Evolutionary conservation across 2,113 vertebrate species (phyloP), one percentile per base, ranked within the genome.

Genomic region (Natator depressus): DNA sequence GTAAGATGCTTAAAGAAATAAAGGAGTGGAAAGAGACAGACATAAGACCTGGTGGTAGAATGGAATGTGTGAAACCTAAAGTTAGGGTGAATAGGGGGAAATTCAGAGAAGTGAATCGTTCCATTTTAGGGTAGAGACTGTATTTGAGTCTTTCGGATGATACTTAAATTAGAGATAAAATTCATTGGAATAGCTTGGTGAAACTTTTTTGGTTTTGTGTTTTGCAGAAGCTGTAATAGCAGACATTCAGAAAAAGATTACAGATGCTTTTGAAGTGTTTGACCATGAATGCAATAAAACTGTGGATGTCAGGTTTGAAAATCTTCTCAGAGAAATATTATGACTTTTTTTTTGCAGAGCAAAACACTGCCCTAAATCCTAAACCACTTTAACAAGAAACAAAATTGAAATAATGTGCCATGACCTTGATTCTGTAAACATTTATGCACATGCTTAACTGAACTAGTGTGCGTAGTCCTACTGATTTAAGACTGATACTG

Each of bases 261-360:
- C 54, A 79, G 98, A 98, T 5, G 99, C 99, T 53, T 99, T 99
- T 98, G 98, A 99, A 85, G 98, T 99, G 12, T 99, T 99, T 98
- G 99, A 99, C 97, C 98, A 98, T 46, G 98, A 99, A 81, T 91
- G 88, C 2, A 99, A 98, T 97, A 98, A 99, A 96, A 99, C 99
- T 47, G 99, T 99, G 97, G 99, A 99, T 96, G 98, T 99, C 95
- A 98, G 99, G 99, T 99, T 98, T 98, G 98, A 93, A 96, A 94
- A 90, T 92, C 75, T 49, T 96, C 46, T 85, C 87, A 87, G 25
- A 91, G 38, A 93, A 90, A 87, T 90, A 82, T 89, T 93, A 69
- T 5, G 84, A 65, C 65, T 91, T 35, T 84, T 35, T 84, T 72
- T 54, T 4, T 59, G 14, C 2, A 87, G 87, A 93, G 85, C 49